phyloP scores from a whole-genome alignment of 2,797 vertebrate genomes.

The Hozukius guyotensis region DNA sequence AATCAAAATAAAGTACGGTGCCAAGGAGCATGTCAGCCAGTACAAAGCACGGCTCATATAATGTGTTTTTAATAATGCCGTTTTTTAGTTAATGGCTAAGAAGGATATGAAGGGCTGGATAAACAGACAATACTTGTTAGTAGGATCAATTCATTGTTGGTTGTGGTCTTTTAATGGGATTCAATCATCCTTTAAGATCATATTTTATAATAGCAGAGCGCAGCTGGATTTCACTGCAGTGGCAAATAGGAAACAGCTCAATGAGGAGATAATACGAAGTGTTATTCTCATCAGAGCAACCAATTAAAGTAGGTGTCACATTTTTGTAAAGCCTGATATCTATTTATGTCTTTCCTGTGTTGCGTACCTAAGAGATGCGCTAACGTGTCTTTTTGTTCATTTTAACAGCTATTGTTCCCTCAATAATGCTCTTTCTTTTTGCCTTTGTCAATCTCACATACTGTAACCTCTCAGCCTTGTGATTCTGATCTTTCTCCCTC shows the following conservation, averaged over 20 bases:
- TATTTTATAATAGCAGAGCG: neutral
- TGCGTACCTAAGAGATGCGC: neutral
- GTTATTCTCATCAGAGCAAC: neutral
- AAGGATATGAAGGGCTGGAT: neutral
- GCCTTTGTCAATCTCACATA: neutral
- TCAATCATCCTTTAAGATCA: neutral
- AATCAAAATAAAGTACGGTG: neutral
- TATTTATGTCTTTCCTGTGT: neutral
- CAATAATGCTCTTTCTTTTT: neutral
- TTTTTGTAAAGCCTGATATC: neutral
- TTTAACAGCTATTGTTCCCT: neutral
- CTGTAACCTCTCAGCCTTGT: neutral
- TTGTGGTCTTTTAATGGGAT: neutral
- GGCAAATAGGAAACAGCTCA: neutral
- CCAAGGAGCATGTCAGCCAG: neutral
- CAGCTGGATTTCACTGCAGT: neutral
- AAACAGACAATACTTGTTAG: neutral
- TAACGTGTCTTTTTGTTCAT: neutral
- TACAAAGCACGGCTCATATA: neutral
- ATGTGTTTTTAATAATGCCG: neutral
- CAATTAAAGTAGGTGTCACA: conserved; percentile 1
- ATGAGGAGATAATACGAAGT: neutral
- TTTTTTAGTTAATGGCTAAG: too few relatives aligned
- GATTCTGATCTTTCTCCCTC: neutral
- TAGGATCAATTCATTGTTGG: neutral